Base-by-base conservation (phyloP, 2,888 invertebrate genomes). In the Heliothis peltigera region DNA sequence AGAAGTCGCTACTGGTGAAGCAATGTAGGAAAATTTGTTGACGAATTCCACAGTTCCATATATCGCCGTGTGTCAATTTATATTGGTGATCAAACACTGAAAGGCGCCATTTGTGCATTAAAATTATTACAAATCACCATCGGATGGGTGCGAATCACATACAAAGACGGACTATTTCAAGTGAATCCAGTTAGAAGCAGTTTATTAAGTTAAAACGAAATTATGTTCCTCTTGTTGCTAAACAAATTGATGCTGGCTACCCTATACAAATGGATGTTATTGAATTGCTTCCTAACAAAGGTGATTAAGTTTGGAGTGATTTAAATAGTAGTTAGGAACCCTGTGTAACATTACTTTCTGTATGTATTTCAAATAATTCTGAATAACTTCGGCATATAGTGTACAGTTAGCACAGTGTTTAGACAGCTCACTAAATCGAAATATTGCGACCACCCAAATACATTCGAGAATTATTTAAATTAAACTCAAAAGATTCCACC, bases 71-170 rank as follows among this genome's bases (percentile, higher is more conserved):
- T 44, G 5, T 48, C 70, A 43, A 10, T 3, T 60, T 51, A 70
- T 19, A 18, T 12, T 22, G 35, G 55, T 4, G 10, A 15, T 0
- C 0, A 18, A 74, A 46, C n/a, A 39, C 25, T 21, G 49, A 57
- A 60, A 74, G 81, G 75, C 85, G 87, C 87, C 87, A 88, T 87
- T 87, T 82, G 81, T 84, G 81, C 91, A 92, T 92, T 91, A 91
- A 92, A 94, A 89, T 92, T 87, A 91, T 93, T 91, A 92, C 92
- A 92, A 94, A 93, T 93, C 88, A 87, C 79, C 77, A 86, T 87
- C 81, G 85, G 85, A 92, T 89, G 89, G 89, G 86, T 85, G 85
- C 88, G 89, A 92, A 90, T 86, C 87, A 86, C 87, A 90, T 89
- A 91, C 90, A 91, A 89, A 84, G 81, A 80, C 70, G 79, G 82